Evolutionary conservation across 1,140 invertebrate genomes (phyloP).

Genomic region (Hylaeus anthracinus): DNA sequence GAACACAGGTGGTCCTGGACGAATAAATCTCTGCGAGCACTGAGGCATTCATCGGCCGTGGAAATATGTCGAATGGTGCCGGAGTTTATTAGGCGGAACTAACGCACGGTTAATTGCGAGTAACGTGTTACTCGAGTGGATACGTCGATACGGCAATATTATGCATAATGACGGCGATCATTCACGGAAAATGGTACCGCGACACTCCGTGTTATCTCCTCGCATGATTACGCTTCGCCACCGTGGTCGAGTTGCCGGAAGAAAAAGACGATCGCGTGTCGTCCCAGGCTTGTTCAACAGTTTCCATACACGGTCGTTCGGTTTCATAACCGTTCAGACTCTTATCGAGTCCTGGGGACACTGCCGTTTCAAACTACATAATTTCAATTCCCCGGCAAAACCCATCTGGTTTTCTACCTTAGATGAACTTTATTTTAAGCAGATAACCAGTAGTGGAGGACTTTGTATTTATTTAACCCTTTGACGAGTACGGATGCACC

Average conservation of each 20-base stretch:
- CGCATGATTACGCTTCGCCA: conserved; percentile 22
- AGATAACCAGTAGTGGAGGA: no score
- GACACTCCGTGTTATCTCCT: conserved; percentile 32
- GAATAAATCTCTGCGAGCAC: neutral
- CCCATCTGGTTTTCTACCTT: no score
- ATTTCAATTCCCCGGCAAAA: no score
- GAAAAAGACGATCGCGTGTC: conserved; percentile 10
- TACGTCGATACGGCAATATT: conserved; percentile 28
- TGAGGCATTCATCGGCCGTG: conserved; percentile 24
- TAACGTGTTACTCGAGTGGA: conserved; percentile 24
- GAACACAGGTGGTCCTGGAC: conserved; percentile 19
- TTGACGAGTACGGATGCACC: no score
- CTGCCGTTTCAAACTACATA: neutral
- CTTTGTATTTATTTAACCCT: no score
- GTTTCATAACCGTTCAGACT: neutral
- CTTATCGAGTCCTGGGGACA: neutral
- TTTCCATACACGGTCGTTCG: neutral
- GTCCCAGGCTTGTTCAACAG: neutral
- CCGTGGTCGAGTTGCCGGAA: neutral
- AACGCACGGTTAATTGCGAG: conserved; percentile 40
- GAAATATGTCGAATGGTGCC: conserved; percentile 25
- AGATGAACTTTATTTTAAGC: no score
- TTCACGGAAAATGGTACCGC: conserved; percentile 31
- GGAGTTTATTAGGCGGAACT: conserved; percentile 40
- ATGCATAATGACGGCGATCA: conserved; percentile 33